These are phyloP conservation scores for Amazona guildingii DNA, from an alignment of 2,113 vertebrate species.

Conservation along the genomic window DNA sequence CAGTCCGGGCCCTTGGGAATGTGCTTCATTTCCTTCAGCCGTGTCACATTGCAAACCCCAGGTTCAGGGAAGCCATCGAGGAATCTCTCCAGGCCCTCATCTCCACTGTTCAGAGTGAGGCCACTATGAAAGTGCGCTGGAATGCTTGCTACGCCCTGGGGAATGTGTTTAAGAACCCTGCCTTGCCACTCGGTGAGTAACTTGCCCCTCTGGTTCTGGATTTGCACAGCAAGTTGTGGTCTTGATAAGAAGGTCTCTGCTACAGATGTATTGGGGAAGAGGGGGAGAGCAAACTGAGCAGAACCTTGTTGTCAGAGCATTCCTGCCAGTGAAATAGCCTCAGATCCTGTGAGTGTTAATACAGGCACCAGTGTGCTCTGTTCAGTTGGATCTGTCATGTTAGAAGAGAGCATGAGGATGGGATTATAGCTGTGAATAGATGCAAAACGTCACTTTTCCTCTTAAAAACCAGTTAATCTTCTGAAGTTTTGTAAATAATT, in stretches of 20 bases:
- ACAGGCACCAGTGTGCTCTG: not conserved
- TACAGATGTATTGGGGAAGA: not conserved
- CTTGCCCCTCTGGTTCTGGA: not conserved
- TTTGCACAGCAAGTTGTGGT: not conserved
- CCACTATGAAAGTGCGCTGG: slow-evolving; percentile 97
- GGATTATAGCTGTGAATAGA: not conserved
- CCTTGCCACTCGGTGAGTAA: slow-evolving; percentile 86
- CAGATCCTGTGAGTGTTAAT: not conserved
- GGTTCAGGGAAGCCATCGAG: slow-evolving; percentile 83
- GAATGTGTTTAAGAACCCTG: slow-evolving; percentile 92
- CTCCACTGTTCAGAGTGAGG: slow-evolving; percentile 85
- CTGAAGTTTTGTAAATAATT: not conserved
- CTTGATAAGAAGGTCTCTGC: not conserved
- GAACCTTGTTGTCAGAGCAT: not conserved
- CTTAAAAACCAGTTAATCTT: not conserved
- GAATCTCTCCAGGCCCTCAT: slow-evolving; percentile 87
- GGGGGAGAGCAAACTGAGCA: not conserved
- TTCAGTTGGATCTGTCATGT: not conserved
- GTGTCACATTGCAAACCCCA: slow-evolving; percentile 82
- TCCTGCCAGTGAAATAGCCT: not conserved
- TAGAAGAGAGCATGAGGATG: not conserved
- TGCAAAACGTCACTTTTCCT: not conserved
- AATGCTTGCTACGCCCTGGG: slow-evolving; percentile 95
- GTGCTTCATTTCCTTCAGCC: slow-evolving; percentile 91
- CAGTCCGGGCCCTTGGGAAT: slow-evolving; percentile 92